Conservation (phyloP, 2,113 vertebrate species). For the Phycodurus eques region DNA sequence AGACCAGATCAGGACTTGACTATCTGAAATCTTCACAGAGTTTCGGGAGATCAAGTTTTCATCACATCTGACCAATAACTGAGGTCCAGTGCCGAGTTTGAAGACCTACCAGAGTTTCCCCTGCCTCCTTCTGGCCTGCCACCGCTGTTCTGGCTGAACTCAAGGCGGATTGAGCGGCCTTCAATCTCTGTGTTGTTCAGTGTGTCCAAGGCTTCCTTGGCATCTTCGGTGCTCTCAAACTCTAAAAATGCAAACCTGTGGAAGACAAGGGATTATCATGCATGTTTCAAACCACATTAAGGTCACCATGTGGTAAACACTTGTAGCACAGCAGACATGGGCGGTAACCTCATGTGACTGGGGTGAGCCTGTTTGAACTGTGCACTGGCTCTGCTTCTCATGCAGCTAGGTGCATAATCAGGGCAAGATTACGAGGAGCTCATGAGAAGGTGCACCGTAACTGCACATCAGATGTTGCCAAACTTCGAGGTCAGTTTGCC, state of each 20-base stretch:
- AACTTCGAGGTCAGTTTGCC: background rate
- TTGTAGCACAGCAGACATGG: slow-evolving; percentile 46
- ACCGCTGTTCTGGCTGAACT: slow-evolving; percentile 77
- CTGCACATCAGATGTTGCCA: background rate
- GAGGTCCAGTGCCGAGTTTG: background rate
- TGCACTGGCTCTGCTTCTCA: slow-evolving; percentile 48
- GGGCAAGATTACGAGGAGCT: slow-evolving; percentile 50
- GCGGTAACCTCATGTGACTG: slow-evolving; percentile 1
- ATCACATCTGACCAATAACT: slow-evolving; percentile 19
- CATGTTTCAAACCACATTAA: background rate
- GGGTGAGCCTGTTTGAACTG: slow-evolving; percentile 22
- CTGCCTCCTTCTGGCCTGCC: slow-evolving; percentile 68
- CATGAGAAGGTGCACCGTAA: slow-evolving; percentile 44
- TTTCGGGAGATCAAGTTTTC: slow-evolving; percentile 22
- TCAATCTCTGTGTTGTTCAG: slow-evolving; percentile 91
- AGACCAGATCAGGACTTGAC: slow-evolving; percentile 55
- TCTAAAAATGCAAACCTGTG: slow-evolving; percentile 87
- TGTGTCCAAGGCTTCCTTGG: slow-evolving; percentile 87
- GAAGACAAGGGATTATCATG: background rate
- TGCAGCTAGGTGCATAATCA: slow-evolving; percentile 58
- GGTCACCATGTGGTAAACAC: too few species aligned
- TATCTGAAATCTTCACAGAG: slow-evolving; percentile 38
- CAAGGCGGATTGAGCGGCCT: slow-evolving; percentile 85
- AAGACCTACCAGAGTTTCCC: slow-evolving; percentile 55
- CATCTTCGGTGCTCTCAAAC: slow-evolving; percentile 85